phyloP scores from a whole-genome alignment of 2,888 invertebrate genomes.

The Nysson spinosus region DNA sequence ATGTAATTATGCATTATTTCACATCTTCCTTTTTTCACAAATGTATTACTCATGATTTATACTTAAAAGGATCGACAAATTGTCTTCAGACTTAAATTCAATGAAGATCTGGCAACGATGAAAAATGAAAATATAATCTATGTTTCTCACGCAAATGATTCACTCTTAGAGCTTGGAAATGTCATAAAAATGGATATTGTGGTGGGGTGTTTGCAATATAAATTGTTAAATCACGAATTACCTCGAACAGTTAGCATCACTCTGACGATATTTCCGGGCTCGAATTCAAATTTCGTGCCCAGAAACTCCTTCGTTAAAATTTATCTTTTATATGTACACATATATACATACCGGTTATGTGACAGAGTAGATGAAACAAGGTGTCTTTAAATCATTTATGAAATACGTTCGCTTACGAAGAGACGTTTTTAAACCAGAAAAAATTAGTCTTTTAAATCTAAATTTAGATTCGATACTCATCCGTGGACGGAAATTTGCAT shows the following conservation, averaged over 20 bases:
- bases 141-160: slow-evolving; percentile 58
- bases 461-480: slow-evolving; percentile 23
- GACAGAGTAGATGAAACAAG: slow-evolving; percentile 4
- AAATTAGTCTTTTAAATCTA: slow-evolving; percentile 20
- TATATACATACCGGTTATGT: slow-evolving; percentile 17
- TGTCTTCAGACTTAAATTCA: slow-evolving; percentile 46
- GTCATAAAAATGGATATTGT: slow-evolving; percentile 26
- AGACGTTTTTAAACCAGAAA: slow-evolving; percentile 27
- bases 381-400: slow-evolving; percentile 16
- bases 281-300: slow-evolving; percentile 43
- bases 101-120: slow-evolving; percentile 45
- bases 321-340: slow-evolving; percentile 39
- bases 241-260: too few relatives aligned
- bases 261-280: slow-evolving; percentile 51
- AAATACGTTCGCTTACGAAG: slow-evolving; percentile 23
- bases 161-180: slow-evolving; percentile 53
- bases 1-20: slow-evolving; percentile 50
- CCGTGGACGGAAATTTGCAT: slow-evolving; percentile 26
- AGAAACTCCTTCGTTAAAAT: slow-evolving; percentile 30
- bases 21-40: slow-evolving; percentile 53
- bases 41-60: slow-evolving; percentile 48
- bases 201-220: slow-evolving; percentile 10
- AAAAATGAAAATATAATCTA: slow-evolving; percentile 56
- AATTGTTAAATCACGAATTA: background rate
- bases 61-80: slow-evolving; percentile 37